These are phyloP conservation scores for Pristionchus fissidentatus DNA, from an alignment of 2,888 invertebrate species.

Conservation along the genomic window DNA sequence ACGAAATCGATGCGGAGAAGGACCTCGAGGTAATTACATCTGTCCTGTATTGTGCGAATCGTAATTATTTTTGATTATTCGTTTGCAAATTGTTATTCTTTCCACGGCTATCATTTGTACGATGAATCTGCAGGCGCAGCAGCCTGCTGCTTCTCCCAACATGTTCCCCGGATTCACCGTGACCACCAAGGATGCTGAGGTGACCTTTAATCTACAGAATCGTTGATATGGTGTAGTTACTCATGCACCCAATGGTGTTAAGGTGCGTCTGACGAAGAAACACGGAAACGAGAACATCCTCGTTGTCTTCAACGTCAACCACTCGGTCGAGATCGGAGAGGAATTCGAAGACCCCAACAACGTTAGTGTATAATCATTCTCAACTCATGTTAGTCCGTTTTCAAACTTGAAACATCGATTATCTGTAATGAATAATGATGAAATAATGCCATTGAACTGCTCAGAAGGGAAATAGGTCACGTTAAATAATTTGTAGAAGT, in stretches of 20 bases:
- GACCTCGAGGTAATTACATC: conserved; percentile 27
- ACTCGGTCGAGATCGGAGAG: conserved; percentile 89
- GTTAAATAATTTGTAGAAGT: no score
- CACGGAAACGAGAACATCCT: conserved; percentile 84
- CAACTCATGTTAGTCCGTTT: no score
- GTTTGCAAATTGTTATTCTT: not conserved
- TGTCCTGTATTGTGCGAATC: not conserved
- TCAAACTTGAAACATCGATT: not conserved
- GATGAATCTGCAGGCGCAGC: conserved; percentile 5
- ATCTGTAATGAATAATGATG: not conserved
- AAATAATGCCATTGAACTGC: not conserved
- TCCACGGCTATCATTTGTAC: not conserved
- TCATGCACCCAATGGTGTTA: conserved; percentile 86
- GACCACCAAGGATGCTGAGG: conserved; percentile 78
- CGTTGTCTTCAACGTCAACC: conserved; percentile 92
- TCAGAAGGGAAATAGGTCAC: no score
- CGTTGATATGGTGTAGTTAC: not conserved
- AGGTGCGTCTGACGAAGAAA: conserved; percentile 84
- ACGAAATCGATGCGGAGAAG: conserved; percentile 92
- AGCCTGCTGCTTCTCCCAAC: conserved; percentile 77
- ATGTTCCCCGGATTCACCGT: conserved; percentile 88
- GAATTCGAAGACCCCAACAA: conserved; percentile 62
- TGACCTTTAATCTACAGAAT: not conserved
- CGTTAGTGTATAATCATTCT: conserved; percentile 14
- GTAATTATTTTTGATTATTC: no score